Evolutionary conservation across 1,140 invertebrate genomes (phyloP).

Genomic region (Drosophila bipectinata): DNA sequence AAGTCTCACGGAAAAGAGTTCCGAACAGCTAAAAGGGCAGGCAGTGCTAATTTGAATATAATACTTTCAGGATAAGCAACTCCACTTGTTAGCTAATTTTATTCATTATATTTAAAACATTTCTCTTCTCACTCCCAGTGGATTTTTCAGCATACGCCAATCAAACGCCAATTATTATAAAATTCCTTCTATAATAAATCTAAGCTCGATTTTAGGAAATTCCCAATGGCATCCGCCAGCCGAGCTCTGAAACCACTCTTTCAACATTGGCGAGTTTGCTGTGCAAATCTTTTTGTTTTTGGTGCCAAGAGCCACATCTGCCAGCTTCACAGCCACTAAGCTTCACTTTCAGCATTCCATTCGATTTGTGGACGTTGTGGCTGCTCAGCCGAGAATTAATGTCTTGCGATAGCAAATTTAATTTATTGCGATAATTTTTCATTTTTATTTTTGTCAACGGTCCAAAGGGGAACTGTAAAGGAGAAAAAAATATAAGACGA

Average conservation of each 20-base stretch:
- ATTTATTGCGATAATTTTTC: conserved; percentile 82
- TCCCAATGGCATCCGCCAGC: conserved; percentile 31
- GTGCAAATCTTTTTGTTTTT: conserved; percentile 69
- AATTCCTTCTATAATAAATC: conserved; percentile 20
- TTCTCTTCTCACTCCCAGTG: not conserved
- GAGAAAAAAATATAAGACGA: conserved; percentile 11
- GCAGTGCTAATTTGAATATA: conserved; percentile 45
- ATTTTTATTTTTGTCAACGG: conserved; percentile 80
- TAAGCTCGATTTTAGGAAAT: conserved; percentile 29
- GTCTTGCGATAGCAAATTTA: conserved; percentile 81
- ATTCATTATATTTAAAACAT: not conserved
- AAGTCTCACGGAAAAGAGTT: conserved; percentile 5
- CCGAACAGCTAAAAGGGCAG: conserved; percentile 7
- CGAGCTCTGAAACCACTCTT: conserved; percentile 21
- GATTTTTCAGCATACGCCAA: conserved; percentile 12
- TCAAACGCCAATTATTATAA: not conserved
- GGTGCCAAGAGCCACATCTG: conserved; percentile 40
- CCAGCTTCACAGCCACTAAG: conserved; percentile 16
- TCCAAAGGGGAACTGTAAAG: conserved; percentile 36
- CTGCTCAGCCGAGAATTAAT: conserved; percentile 74
- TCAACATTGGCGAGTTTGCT: conserved; percentile 43
- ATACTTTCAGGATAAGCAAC: conserved; percentile 14
- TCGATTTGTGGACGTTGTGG: conserved; percentile 52
- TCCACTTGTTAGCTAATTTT: not conserved
- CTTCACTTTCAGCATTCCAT: conserved; percentile 70